These are phyloP conservation scores for Anoplophora glabripennis DNA, from an alignment of 1,140 invertebrate genomes.

Conservation along the genomic window DNA sequence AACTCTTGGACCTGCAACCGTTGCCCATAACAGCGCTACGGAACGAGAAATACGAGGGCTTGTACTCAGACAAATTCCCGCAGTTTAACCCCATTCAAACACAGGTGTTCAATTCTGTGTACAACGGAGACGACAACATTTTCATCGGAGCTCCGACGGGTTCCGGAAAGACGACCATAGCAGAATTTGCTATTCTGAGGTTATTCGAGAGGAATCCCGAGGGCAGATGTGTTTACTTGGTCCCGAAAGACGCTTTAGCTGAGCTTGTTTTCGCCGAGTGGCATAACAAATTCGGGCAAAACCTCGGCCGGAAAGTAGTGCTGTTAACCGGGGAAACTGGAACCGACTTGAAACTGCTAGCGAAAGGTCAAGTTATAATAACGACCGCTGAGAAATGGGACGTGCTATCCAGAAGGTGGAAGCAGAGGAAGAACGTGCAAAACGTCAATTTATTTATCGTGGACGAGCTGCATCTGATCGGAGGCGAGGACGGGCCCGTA, in stretches of 20 bases:
- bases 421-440: constrained; percentile 97
- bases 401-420: constrained; percentile 96
- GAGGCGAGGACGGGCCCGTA: constrained; percentile 87
- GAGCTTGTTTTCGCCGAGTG: constrained; percentile 90
- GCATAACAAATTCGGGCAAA: constrained; percentile 81
- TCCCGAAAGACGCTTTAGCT: constrained; percentile 88
- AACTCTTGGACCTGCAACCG: constrained; percentile 96
- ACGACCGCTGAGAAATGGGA: constrained; percentile 99
- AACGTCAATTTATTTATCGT: constrained; percentile 96
- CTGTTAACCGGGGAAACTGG: constrained; percentile 97
- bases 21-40: constrained; percentile 82
- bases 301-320: constrained; percentile 84
- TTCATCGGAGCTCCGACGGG: constrained; percentile 98
- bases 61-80: constrained; percentile 84
- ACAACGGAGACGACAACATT: constrained; percentile 98
- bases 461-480: constrained; percentile 93
- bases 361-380: constrained; percentile 92
- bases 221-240: constrained; percentile 88
- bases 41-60: constrained; percentile 79
- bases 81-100: constrained; percentile 99
- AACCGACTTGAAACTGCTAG: constrained; percentile 90
- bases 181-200: constrained; percentile 93
- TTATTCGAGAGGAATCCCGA: constrained; percentile 73
- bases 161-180: constrained; percentile 94
- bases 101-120: constrained; percentile 94